Evolutionary conservation across 2,888 invertebrate genomes (phyloP), one percentile per base, ranked within the genome.

Genomic region (Pseudanteris insignis): DNA sequence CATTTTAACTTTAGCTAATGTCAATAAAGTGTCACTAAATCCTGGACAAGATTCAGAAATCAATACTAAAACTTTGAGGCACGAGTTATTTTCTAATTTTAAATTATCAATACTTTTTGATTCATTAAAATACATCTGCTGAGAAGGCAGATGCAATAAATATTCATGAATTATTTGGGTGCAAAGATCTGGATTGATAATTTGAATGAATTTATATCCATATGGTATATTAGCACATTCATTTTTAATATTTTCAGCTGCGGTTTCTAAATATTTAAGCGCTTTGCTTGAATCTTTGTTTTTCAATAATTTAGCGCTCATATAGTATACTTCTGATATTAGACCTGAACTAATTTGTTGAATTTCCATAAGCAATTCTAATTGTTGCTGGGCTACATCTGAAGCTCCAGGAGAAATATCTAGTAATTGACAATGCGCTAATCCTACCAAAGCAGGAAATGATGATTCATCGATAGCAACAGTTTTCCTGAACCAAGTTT

Each of bases 161-260:
- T 90, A 89, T 71, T 92, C 90, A 55, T 86, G 86, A 38, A 89
- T 88, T 8, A 95, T 84, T 68, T 90, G 88, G 8, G 95, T 77
- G 47, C 95, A 82, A 73, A 96, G 91, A 79, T 94, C 92, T 0
- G 95, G 92, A 81, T 97, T 91, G 36, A 97, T 82, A 37, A 84
- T 81, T 59, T 85, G 84, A 30, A 94, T 83, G 78, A 94, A 94
- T 3, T 85, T 83, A 13, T 88, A 83, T 10, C 94, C 91, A 72
- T 89, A 91, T 0, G 89, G 86, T 58, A 87, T 78, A 0, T 82
- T 83, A 66, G 84, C 81, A 1, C 84, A 73, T 26, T 76, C 76
- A 47, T 82, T 79, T 13, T 86, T 77, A 64, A 86, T 85, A n/a
- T 38, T 87, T 84, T 58, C 84, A 81, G 40, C 70, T 5, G 90